These are phyloP conservation scores for Anodontia alba DNA, from an alignment of 2,888 invertebrate genomes.

Conservation along the genomic window DNA sequence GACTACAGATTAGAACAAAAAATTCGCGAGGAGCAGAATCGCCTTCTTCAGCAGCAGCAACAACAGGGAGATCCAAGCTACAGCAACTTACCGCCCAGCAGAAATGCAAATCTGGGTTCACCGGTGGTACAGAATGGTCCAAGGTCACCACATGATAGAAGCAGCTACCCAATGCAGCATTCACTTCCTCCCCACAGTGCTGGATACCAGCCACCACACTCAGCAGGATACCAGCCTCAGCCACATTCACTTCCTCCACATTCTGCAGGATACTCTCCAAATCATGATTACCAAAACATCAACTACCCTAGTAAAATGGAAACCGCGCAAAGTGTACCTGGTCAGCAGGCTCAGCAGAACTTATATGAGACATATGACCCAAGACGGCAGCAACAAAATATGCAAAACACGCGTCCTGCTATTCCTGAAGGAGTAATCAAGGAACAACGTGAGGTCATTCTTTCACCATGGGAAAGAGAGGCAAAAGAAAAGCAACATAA, in stretches of 20 bases:
- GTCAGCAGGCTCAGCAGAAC: slow-evolving; percentile 63
- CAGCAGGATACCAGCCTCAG: slow-evolving; percentile 36
- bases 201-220: slow-evolving; percentile 45
- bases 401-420: slow-evolving; percentile 32
- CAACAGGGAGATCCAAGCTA: slow-evolving; percentile 55
- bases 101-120: slow-evolving; percentile 33
- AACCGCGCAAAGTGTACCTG: slow-evolving; percentile 38
- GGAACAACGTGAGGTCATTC: slow-evolving; percentile 50
- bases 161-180: slow-evolving; percentile 40
- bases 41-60: slow-evolving; percentile 63
- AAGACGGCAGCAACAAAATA: slow-evolving; percentile 41
- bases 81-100: slow-evolving; percentile 61
- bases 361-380: slow-evolving; percentile 71
- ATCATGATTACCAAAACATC: slow-evolving; percentile 70
- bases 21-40: slow-evolving; percentile 82
- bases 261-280: slow-evolving; percentile 64
- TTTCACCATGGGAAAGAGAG: slow-evolving; percentile 95
- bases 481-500: slow-evolving; percentile 94
- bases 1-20: slow-evolving; percentile 87
- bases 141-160: slow-evolving; percentile 44
- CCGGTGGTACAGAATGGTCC: slow-evolving; percentile 42
- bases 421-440: slow-evolving; percentile 55
- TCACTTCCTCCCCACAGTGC: slow-evolving; percentile 43
- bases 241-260: slow-evolving; percentile 34
- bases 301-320: slow-evolving; percentile 60